Percentiles rank a stretch among this genome's conserved stretches.
phyloP scores from a whole-genome alignment of 92 coral and sea anemone species.

The Paragorgia papillata region DNA sequence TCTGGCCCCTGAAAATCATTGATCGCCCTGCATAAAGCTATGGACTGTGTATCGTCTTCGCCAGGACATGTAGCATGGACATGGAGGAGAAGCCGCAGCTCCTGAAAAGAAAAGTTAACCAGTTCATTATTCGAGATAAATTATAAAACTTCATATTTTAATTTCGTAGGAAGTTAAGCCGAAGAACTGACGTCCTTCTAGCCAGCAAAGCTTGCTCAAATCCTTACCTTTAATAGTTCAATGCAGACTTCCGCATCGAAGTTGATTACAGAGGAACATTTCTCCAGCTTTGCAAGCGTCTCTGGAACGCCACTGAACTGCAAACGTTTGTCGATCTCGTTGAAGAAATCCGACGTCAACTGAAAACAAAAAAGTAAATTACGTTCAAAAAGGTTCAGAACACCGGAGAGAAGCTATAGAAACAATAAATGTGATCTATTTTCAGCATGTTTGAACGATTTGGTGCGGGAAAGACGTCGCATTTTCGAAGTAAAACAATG shows the following conservation, averaged over 20 bases:
- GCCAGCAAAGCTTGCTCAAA: no score
- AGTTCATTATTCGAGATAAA: not conserved
- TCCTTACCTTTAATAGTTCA: slow-evolving; percentile 57
- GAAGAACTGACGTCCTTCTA: no score
- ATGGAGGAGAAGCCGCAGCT: slow-evolving; percentile 47
- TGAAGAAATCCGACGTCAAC: slow-evolving; percentile 76
- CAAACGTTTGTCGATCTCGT: slow-evolving; percentile 77
- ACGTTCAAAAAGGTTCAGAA: not conserved
- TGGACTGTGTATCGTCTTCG: slow-evolving; percentile 29
- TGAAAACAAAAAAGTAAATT: slow-evolving; percentile 22
- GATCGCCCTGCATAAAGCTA: slow-evolving; percentile 20
- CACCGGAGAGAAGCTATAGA: no score
- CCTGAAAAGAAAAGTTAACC: slow-evolving; percentile 59
- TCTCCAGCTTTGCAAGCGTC: slow-evolving; percentile 67
- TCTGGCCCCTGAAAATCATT: slow-evolving; percentile 30
- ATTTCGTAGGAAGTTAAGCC: no score
- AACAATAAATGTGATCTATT: no score
- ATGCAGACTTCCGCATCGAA: slow-evolving; percentile 68
- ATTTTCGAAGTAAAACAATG: not conserved
- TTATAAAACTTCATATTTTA: no score
- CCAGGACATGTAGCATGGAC: slow-evolving; percentile 36
- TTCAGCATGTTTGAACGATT: no score
- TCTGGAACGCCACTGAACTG: slow-evolving; percentile 72
- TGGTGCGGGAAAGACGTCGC: no score
- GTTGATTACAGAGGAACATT: slow-evolving; percentile 60